Evolutionary conservation across 2,888 invertebrate genomes (phyloP).

Genomic region (Hedychridium roseum): DNA sequence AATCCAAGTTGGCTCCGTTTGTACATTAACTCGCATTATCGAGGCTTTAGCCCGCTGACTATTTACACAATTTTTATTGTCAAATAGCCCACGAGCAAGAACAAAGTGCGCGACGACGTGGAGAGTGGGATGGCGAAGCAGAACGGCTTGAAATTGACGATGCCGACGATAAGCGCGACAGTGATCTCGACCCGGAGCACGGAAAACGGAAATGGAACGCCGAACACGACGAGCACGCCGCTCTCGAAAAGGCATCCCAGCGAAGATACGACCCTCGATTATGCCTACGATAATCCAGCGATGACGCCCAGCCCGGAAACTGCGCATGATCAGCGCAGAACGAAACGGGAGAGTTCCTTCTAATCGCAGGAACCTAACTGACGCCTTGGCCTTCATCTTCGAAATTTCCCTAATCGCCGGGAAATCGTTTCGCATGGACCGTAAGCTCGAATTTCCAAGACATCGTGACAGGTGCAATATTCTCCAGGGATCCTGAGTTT

Average conservation of each 20-base stretch:
- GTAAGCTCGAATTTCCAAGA: no score
- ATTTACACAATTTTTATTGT: constrained; percentile 7
- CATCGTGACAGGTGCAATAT: no score
- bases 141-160: constrained; percentile 48
- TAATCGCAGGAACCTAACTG: no score
- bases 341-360: constrained; percentile 56
- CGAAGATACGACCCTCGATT: constrained; percentile 79
- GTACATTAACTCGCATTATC: no score
- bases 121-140: constrained; percentile 41
- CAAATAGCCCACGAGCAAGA: constrained; percentile 39
- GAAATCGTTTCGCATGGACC: no score
- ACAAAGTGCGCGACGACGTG: constrained; percentile 46
- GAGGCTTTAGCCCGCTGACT: no score
- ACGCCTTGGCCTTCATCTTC: no score
- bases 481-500: no score
- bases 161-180: constrained; percentile 55
- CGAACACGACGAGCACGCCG: constrained; percentile 75
- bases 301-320: constrained; percentile 71
- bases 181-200: constrained; percentile 32
- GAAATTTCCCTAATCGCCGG: no score
- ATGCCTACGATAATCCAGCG: constrained; percentile 81
- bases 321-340: constrained; percentile 42
- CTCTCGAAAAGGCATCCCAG: constrained; percentile 78
- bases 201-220: constrained; percentile 66
- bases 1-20: no score